phyloP scores from a whole-genome alignment of 2,797 vertebrate genomes.

The Hylomyscus alleni region DNA sequence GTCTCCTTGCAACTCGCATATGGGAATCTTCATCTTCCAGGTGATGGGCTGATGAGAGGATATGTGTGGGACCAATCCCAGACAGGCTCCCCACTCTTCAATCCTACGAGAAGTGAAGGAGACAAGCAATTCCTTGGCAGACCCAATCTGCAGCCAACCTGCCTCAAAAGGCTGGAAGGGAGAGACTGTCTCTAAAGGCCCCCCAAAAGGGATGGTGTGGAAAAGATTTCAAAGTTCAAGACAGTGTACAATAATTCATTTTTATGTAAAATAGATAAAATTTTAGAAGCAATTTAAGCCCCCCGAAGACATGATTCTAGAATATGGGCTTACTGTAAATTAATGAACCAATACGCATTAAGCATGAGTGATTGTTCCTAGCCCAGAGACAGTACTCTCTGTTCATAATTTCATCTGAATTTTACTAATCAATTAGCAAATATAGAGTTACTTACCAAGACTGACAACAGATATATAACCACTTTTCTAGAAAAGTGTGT shows the following conservation, averaged over 20 bases:
- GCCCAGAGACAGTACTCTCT: background rate
- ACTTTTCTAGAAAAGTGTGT: constrained; percentile 20
- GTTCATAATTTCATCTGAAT: background rate
- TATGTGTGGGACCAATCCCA: background rate
- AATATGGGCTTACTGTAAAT: background rate
- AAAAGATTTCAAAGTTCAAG: background rate
- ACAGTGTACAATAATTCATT: background rate
- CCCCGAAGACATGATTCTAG: background rate
- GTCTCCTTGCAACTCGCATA: background rate
- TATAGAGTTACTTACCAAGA: background rate
- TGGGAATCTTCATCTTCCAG: background rate
- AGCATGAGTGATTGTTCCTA: background rate
- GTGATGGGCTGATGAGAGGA: background rate
- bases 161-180: background rate
- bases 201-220: background rate
- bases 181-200: background rate
- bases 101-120: background rate
- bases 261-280: constrained; percentile 34
- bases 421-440: constrained; percentile 34
- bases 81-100: background rate
- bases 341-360: background rate
- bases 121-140: background rate
- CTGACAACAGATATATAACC: background rate
- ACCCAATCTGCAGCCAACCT: background rate
- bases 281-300: constrained; percentile 49